These are phyloP conservation scores for Labeo calbasu DNA, from an alignment of 2,797 vertebrate genomes.

Conservation along the genomic window DNA sequence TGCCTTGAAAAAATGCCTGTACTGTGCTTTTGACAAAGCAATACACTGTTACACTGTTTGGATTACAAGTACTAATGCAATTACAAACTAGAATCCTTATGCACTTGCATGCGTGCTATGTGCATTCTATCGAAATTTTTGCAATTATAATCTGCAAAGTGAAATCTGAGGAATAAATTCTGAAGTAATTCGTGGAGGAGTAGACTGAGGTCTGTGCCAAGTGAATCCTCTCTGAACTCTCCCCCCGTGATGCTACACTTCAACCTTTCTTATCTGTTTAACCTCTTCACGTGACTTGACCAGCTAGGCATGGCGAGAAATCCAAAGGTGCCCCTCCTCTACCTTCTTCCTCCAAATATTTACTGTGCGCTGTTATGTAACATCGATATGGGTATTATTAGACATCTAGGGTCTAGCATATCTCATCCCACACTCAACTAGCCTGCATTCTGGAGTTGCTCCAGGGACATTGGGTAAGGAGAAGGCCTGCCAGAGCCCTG, in stretches of 20 bases:
- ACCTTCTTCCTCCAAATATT: neutral
- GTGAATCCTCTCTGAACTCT: conserved; percentile 15
- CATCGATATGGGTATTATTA: conserved; percentile 49
- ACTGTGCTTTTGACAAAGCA: neutral
- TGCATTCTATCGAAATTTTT: neutral
- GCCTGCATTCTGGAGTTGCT: conserved; percentile 67
- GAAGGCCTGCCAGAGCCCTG: conserved; percentile 61
- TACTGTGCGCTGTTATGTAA: conserved; percentile 34
- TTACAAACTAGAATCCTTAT: too few species aligned
- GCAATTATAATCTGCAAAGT: neutral
- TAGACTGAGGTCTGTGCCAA: neutral
- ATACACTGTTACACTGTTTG: too few species aligned
- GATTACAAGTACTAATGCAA: too few species aligned
- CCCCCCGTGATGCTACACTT: neutral
- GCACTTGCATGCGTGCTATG: too few species aligned
- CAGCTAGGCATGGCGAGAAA: conserved; percentile 2
- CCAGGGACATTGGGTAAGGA: conserved; percentile 70
- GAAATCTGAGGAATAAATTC: neutral
- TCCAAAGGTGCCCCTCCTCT: neutral
- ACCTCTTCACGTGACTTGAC: neutral
- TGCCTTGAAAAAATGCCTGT: neutral
- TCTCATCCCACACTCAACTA: conserved; percentile 47
- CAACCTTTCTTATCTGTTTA: conserved; percentile 25
- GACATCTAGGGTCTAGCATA: conserved; percentile 39
- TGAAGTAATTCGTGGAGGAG: neutral